Percentiles rank a stretch among this genome's conserved stretches.
These are phyloP conservation scores for Lates calcarifer DNA, from an alignment of 2,113 vertebrate species.

Conservation along the genomic window DNA sequence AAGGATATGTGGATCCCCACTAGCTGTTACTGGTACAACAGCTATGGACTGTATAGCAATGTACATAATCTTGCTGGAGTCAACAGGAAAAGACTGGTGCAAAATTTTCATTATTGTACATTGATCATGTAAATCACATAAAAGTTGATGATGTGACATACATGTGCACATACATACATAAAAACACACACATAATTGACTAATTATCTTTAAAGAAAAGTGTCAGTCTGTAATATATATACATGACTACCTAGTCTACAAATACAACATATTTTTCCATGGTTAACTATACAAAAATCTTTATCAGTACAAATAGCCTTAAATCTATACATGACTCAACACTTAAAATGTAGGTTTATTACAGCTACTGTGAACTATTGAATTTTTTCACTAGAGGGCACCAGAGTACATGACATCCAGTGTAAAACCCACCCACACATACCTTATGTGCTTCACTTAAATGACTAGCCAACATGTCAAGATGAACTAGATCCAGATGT, in stretches of 20 bases:
- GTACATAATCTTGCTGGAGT: too few species aligned
- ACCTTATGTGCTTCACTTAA: neutral
- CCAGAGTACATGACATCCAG: conserved; percentile 65
- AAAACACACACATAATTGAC: neutral
- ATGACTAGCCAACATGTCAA: conserved; percentile 14
- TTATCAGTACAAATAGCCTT: neutral
- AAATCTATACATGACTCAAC: neutral
- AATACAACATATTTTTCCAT: neutral
- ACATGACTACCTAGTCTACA: neutral
- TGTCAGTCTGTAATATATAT: neutral
- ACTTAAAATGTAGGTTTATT: neutral
- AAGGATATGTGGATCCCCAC: too few species aligned
- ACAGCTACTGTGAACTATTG: neutral
- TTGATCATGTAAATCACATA: neutral
- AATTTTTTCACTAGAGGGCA: conserved; percentile 72
- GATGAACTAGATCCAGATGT: conserved; percentile 65
- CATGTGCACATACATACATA: neutral
- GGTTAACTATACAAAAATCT: neutral
- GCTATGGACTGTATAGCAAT: too few species aligned
- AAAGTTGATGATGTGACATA: neutral
- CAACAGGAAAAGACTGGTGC: neutral
- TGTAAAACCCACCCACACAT: neutral
- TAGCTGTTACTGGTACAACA: neutral
- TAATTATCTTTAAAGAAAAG: neutral
- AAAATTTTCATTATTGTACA: neutral